phyloP scores from a whole-genome alignment of 2,888 invertebrate genomes.

The Asteroscopus sphinx region DNA sequence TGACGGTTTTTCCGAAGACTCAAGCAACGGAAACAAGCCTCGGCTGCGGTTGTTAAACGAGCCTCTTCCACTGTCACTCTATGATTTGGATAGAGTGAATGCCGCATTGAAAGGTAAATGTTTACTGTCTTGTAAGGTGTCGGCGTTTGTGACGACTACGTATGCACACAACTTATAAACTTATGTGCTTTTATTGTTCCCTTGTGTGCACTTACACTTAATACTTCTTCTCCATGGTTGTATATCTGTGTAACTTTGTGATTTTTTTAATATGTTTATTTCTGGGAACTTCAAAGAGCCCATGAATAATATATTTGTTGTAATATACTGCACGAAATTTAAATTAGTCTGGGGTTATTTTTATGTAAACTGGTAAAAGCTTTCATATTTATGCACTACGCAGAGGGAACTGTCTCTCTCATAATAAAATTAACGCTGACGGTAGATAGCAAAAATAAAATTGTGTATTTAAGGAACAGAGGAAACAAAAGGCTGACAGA shows the following conservation, averaged over 20 bases:
- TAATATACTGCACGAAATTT: constrained; percentile 30
- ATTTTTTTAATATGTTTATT: constrained; percentile 17
- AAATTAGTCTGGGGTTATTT: constrained; percentile 35
- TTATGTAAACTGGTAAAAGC: constrained; percentile 61
- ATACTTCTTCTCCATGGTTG: constrained; percentile 36
- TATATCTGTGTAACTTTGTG: constrained; percentile 35
- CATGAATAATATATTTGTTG: constrained; percentile 24
- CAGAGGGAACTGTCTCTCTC: constrained; percentile 53
- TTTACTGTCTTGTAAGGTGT: constrained; percentile 79
- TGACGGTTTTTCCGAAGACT: constrained; percentile 80
- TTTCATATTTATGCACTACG: constrained; percentile 62
- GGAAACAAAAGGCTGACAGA: constrained; percentile 55
- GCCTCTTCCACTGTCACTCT: constrained; percentile 86
- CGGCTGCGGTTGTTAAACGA: constrained; percentile 85
- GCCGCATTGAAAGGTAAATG: constrained; percentile 88
- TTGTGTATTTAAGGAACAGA: constrained; percentile 50
- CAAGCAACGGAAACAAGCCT: constrained; percentile 72
- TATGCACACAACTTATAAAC: constrained; percentile 73
- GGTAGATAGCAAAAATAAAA: constrained; percentile 59
- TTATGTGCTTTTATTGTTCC: constrained; percentile 69
- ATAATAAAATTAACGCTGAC: constrained; percentile 63
- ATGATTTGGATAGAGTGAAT: constrained; percentile 88
- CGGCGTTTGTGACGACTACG: constrained; percentile 67
- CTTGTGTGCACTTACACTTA: constrained; percentile 44
- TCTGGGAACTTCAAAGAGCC: constrained; percentile 17